Conservation (phyloP, 2,797 vertebrate species). For the Micrastur ruficollis region DNA sequence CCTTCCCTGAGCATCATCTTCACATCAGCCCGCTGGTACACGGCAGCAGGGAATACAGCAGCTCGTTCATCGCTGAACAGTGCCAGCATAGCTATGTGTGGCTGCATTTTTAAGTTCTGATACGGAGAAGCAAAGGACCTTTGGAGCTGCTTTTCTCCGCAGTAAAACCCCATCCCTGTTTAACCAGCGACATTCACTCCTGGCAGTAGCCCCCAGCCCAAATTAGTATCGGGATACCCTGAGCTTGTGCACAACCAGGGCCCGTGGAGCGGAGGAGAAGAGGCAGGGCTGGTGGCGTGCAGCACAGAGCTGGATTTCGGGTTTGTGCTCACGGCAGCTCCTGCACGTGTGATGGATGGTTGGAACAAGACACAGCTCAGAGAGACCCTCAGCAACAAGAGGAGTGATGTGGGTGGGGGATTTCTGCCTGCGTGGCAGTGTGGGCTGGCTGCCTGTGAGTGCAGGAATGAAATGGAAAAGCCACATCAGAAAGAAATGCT, state of each 20-base stretch:
- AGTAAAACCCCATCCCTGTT: neutral
- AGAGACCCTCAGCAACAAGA: neutral
- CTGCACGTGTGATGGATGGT: neutral
- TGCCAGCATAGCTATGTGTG: neutral
- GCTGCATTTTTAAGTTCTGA: neutral
- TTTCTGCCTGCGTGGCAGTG: neutral
- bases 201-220: neutral
- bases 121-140: neutral
- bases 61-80: neutral
- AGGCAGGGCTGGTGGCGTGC: accelerated
- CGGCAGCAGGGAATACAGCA: neutral
- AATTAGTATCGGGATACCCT: neutral
- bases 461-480: neutral
- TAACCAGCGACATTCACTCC: neutral
- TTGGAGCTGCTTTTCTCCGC: neutral
- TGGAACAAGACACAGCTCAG: accelerated
- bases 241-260: neutral
- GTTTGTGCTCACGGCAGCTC: neutral
- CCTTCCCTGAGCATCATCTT: neutral
- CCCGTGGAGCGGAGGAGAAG: accelerated
- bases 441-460: accelerated
- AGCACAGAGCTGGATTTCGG: neutral
- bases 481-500: neutral
- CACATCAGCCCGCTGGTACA: neutral
- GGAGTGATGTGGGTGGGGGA: too few species aligned